Percentiles rank a stretch among this genome's conserved stretches.
phyloP scores from a whole-genome alignment of 2,797 vertebrate species.

The Argyrosomus regius region DNA sequence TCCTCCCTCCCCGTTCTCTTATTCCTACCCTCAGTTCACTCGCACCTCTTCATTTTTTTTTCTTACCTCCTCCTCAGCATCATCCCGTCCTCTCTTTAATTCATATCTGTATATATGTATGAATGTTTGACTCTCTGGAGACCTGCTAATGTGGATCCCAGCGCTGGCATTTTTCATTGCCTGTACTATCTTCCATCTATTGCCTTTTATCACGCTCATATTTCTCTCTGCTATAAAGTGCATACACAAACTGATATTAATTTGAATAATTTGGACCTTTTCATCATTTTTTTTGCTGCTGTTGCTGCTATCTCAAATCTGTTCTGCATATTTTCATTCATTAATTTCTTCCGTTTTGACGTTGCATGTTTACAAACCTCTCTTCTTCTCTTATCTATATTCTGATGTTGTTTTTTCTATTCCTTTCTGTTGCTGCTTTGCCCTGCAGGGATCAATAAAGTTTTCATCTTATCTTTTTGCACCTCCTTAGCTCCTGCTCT shows the following conservation, averaged over 20 bases:
- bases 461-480: conserved; percentile 54
- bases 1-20: conserved; percentile 36
- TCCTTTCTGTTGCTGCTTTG: conserved; percentile 26
- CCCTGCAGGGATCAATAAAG: conserved; percentile 51
- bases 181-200: not conserved
- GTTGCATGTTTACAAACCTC: conserved; percentile 8
- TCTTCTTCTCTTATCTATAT: conserved; percentile 28
- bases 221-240: conserved; percentile 15
- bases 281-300: conserved; percentile 18
- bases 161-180: conserved; percentile 17
- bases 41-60: conserved; percentile 27
- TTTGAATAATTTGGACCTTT: conserved; percentile 31
- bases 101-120: not conserved
- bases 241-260: conserved; percentile 13
- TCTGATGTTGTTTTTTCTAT: conserved; percentile 14
- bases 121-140: conserved; percentile 15
- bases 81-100: conserved; percentile 7
- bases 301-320: not conserved
- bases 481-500: conserved; percentile 28
- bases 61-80: not conserved
- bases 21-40: conserved; percentile 1
- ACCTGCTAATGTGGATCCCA: conserved; percentile 30
- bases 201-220: conserved; percentile 3
- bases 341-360: conserved; percentile 15
- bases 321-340: conserved; percentile 30